Evolutionary conservation across 2,888 invertebrate genomes (phyloP), one percentile per base, ranked within the genome.

Genomic region (Clivina fossor): DNA sequence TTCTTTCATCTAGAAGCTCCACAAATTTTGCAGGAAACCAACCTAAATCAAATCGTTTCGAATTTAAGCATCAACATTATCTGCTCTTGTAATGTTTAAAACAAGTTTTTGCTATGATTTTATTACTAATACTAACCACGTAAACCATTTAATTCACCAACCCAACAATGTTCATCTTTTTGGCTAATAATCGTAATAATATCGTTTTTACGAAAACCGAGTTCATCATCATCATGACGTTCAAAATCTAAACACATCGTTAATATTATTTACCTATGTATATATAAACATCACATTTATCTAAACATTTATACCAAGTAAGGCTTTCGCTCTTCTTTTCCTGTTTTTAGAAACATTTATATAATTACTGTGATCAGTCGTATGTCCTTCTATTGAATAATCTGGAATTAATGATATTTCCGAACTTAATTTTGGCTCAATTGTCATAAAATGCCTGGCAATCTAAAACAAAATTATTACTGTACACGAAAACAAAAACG

Each of bases 21-120:
- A 97, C 95, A 78, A 96, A 96, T 76, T 95, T 91, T 2, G 96
- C 95, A 18, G 96, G 96, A 75, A 97, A 97, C 96, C 96, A 97
- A 33, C 95, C 85, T 72, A 73, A n/a, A 67, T 66, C 56, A 59
- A 49, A 18, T 38, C 13, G 33, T 41, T 20, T 20, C 5, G 20
- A 20, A 44, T 24, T 8, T 18, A 40, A 35, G 13, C 19, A 13
- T 11, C 30, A 11, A 32, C 19, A 28, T 33, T 18, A 8, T 44
- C 5, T 16, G 13, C 11, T 33, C 44, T 8, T 4, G 9, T n/a
- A 15, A 24, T 4, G 32, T n/a, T 30, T 9, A 16, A 7, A n/a
- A n/a, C n/a, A n/a, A n/a, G n/a, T n/a, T n/a, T 19, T 28, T 16
- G 33, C 32, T 24, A 15, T 15, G 38, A 33, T 40, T 8, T 33